Evolutionary conservation across 2,113 vertebrate species (phyloP).

Genomic region (Pachypanchax playfairii): DNA sequence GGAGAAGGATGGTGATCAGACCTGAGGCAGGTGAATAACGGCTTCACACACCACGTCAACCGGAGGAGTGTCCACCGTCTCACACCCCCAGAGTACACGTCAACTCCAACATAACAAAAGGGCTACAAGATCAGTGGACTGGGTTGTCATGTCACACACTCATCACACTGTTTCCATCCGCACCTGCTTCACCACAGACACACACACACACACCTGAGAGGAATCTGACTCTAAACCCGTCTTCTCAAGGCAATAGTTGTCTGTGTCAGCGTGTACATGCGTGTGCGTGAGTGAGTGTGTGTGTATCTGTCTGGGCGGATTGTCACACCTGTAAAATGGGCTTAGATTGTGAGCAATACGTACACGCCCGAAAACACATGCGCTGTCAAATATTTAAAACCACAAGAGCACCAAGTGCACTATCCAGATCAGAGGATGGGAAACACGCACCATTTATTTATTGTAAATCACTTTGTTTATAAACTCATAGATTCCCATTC

Average conservation of each 20-base stretch:
- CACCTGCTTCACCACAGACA: neutral
- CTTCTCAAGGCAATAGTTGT: conserved; percentile 65
- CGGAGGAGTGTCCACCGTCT: conserved; percentile 57
- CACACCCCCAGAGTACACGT: conserved; percentile 48
- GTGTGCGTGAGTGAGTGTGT: conserved; percentile 10
- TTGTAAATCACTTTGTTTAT: conserved; percentile 40
- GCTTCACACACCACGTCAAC: conserved; percentile 38
- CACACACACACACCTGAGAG: conserved; percentile 37
- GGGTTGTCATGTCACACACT: conserved; percentile 46
- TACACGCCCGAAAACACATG: conserved; percentile 36
- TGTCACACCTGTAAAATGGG: conserved; percentile 44
- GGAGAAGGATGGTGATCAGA: conserved; percentile 10
- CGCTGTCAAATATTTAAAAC: conserved; percentile 40
- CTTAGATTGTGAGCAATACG: conserved; percentile 67
- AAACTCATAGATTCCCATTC: conserved; percentile 47
- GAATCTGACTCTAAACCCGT: no score
- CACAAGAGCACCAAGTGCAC: conserved; percentile 57
- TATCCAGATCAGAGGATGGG: conserved; percentile 50
- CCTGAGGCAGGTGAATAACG: neutral
- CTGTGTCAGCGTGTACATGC: conserved; percentile 42
- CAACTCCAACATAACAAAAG: conserved; percentile 51
- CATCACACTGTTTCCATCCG: neutral
- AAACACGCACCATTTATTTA: conserved; percentile 16
- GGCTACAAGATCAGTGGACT: conserved; percentile 67
- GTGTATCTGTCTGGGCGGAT: conserved; percentile 9